Evolutionary conservation across 1,140 invertebrate species (phyloP), one percentile per base, ranked within the genome.

Genomic region (Eriocheir sinensis): DNA sequence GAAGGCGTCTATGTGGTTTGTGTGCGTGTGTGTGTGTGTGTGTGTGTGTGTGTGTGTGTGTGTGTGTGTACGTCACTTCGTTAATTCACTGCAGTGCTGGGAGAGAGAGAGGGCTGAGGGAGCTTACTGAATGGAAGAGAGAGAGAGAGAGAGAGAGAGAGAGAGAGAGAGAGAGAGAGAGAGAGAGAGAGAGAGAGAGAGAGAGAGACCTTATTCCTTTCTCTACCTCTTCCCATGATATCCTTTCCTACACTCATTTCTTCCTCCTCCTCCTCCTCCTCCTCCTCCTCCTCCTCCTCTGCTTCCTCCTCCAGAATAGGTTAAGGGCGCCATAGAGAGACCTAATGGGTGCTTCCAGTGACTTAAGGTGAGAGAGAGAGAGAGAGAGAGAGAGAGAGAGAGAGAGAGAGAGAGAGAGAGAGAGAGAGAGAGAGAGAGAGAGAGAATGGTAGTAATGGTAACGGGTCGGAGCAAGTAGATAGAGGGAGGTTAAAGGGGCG

Each of bases 51-150:
- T 53, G 48, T 53, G 48, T 53, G 48, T 53, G 48, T 53, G 48
- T 53, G 48, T 72, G 60, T 72, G 60, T 72, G 27, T 21, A 72
- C 60, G 60, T 72, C 60, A 72, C 21, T 72, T 3, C 6, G 27
- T 72, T 72, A 72, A 72, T n/a, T 72, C 60, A 72, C 60, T 72
- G 60, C 60, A 72, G 60, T n/a, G 60, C 21, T 72, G 60, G 60
- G n/a, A n/a, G 60, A 72, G 21, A 0, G n/a, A 2, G 60, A n/a
- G 60, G 60, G n/a, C 21, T 48, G 44, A 48, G 44, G 44, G 44
- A 48, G 44, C 2, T 53, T 53, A 53, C 48, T 53, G 48, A 53
- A 53, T 53, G 48, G 48, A 53, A 9, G 21, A 9, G 12, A 48
- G 60, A 72, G 60, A 21, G 21, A 21, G 60, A 72, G 60, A 21